A percentile compares a stretch with the other conserved stretches of the same genome.
Evolutionary conservation across 2,113 vertebrate genomes (phyloP).

Genomic region (Hepsetus odoe): DNA sequence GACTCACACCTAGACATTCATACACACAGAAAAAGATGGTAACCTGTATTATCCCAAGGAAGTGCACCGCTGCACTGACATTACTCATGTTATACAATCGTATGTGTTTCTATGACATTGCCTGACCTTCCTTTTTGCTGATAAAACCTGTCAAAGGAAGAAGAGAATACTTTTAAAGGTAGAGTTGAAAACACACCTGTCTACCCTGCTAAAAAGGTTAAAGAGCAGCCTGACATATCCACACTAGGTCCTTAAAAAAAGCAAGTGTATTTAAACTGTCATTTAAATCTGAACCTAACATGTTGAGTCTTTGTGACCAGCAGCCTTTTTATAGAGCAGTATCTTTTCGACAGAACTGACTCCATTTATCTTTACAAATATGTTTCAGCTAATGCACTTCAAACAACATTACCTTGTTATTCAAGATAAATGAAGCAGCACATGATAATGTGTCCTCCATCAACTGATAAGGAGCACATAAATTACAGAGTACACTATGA

Average conservation of each 20-base stretch:
- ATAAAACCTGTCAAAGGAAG: slow-evolving; percentile 3
- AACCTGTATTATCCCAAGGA: slow-evolving; percentile 44
- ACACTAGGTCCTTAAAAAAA: not conserved
- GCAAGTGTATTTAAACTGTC: not conserved
- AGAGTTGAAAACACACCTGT: slow-evolving; percentile 13
- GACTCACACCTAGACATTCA: slow-evolving; percentile 55
- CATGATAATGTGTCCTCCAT: not conserved
- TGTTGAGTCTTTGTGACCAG: not conserved
- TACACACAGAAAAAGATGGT: slow-evolving; percentile 55
- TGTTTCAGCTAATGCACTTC: not conserved
- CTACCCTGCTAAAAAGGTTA: slow-evolving; percentile 7
- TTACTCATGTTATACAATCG: slow-evolving; percentile 47
- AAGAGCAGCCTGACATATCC: not conserved
- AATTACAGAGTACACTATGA: slow-evolving; percentile 4
- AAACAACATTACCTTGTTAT: not conserved
- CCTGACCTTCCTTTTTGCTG: slow-evolving; percentile 8
- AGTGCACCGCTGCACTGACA: slow-evolving; percentile 28
- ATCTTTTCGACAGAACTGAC: not conserved
- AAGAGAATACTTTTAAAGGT: slow-evolving; percentile 8
- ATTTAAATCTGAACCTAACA: slow-evolving; percentile 4
- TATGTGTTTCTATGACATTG: slow-evolving; percentile 6
- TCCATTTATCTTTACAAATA: not conserved
- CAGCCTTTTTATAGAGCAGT: not conserved
- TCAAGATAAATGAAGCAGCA: not conserved
- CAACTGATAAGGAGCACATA: not conserved